Evolutionary conservation across 1,140 invertebrate genomes (phyloP), one percentile per base, ranked within the genome.

Genomic region (Anadara kagoshimensis): DNA sequence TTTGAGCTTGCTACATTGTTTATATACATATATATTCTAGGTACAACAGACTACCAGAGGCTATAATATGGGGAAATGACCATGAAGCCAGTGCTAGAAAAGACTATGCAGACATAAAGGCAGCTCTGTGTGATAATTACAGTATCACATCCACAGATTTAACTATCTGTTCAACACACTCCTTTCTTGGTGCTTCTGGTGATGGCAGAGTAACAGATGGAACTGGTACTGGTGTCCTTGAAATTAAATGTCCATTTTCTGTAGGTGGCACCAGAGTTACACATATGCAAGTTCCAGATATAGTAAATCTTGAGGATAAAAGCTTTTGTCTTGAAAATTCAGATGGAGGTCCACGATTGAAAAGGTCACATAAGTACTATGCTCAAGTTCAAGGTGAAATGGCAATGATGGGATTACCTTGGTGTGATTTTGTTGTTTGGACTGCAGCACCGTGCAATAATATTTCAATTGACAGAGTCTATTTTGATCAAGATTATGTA

Each of bases 341-440:
- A 29, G 5, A 0, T 29, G 18, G 16, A 24, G 69, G 53, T 1
- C 43, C 22, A 51, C 1, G 0, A 3, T 53, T 68, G 14, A 67
- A 56, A 0, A 61, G 2, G 14, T 24, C 24, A 2, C 64, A 73
- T 12, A 61, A 59, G 22, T 73, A 73, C 51, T 73, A 62, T 68
- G n/a, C 49, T 22, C 64, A 73, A 36, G 57, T 73, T 11, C 71
- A 73, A 43, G 64, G 57, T 20, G 57, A 73, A 36, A 73, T 73
- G 65, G 63, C 63, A 12, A 56, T 73, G 10, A 63, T 56, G 47
- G 36, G 36, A 1, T 8, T 63, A 7, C 65, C 64, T 44, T 73
- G 71, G 71, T 61, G 47, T 53, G 47, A 73, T 24, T 73, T 73
- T 73, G 71, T 56, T 53, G 57, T 67, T 4, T 68, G 71, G 57